A percentile compares a stretch with the other conserved stretches of the same genome.
Evolutionary conservation across 2,797 vertebrate genomes (phyloP).

Genomic region (Hoplostethus mediterraneus): DNA sequence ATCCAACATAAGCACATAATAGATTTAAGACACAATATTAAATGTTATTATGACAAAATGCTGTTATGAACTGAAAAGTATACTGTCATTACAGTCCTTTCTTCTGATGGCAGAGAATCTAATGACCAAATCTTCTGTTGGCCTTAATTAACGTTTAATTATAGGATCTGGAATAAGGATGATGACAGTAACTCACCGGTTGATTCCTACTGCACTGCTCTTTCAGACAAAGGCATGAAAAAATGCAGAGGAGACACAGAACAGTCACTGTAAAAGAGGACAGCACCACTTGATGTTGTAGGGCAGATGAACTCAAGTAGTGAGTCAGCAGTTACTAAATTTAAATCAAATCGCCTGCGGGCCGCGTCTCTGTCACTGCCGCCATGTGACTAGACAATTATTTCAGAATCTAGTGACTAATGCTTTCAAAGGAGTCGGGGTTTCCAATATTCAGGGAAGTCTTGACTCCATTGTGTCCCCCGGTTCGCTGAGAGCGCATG

Average conservation of each 20-base stretch:
- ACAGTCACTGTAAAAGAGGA: not conserved
- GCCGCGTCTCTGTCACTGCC: not conserved
- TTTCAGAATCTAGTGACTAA: not conserved
- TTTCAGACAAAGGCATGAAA: constrained; percentile 54
- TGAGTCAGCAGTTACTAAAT: not conserved
- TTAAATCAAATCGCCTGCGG: not conserved
- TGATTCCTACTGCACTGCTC: constrained; percentile 13
- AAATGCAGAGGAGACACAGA: constrained; percentile 27
- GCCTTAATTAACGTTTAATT: not conserved
- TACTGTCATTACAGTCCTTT: not conserved
- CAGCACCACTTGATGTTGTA: not conserved
- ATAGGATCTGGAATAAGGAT: not conserved
- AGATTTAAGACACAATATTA: not conserved
- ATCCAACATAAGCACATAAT: not conserved
- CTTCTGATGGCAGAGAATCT: too few species aligned
- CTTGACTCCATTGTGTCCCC: constrained; percentile 75
- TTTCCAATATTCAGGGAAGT: not conserved
- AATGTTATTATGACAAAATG: not conserved
- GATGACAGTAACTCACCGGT: constrained; percentile 57
- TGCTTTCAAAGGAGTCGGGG: not conserved
- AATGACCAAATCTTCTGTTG: not conserved
- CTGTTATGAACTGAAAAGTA: not conserved
- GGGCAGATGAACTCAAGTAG: not conserved
- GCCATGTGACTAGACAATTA: not conserved
- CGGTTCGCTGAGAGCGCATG: constrained; percentile 67